Evolutionary conservation across 2,888 invertebrate species (phyloP), one percentile per base, ranked within the genome.

Genomic region (Ramazzottius varieornatus): DNA sequence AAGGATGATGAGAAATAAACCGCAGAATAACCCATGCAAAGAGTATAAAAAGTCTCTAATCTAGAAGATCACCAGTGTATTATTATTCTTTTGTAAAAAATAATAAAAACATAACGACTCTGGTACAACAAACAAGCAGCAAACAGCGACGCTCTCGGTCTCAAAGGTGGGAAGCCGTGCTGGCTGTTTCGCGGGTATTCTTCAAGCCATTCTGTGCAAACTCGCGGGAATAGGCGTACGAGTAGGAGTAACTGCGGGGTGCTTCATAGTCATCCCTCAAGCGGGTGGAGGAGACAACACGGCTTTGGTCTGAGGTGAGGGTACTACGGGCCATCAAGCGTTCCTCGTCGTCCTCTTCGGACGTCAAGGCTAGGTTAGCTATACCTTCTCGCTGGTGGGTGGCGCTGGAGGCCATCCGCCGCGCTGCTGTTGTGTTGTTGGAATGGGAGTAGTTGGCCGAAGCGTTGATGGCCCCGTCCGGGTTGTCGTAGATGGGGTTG

Each of bases 401-500:
- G 13, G n/a, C 4, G 20, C 54, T 29, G n/a, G 54, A 4, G n/a
- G 29, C 54, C 4, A 54, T 29, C 54, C 54, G 13, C 16, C 24
- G 24, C n/a, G 16, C 54, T 4, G n/a, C 54, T 8, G 54, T 54
- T 8, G 29, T 29, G 24, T 8, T 4, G 20, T 24, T 16, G 16
- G 20, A 8, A 4, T 13, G 13, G n/a, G 20, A 29, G n/a, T 24
- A 24, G 54, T 29, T 29, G 20, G n/a, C 54, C n/a, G 29, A 4
- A 29, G 20, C 29, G 54, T 4, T 54, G 20, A 29, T 24, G 40
- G 40, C 40, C 8, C 40, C 40, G 29, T 54, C 54, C 20, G 54
- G 54, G 29, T 54, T 54, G 54, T 54, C 54, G 54, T 54, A 54
- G 54, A 54, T 54, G 20, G 54, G 54, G 29, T 54, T 54, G 54